Evolutionary conservation across 2,113 vertebrate species (phyloP).

Genomic region (Crypturellus undulatus): DNA sequence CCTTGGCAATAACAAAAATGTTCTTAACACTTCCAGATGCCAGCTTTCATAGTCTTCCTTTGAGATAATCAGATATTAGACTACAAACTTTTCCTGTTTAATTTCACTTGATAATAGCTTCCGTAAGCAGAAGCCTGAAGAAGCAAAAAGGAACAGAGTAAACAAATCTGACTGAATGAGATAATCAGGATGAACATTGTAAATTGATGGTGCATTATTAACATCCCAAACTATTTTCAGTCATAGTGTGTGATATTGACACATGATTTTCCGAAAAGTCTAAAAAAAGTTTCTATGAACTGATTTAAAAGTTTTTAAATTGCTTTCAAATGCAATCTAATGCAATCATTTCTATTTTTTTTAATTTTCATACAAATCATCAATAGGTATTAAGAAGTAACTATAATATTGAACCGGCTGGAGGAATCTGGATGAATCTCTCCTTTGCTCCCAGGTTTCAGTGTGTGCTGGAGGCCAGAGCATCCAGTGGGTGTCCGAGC

Average conservation of each 20-base stretch:
- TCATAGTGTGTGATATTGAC: background rate
- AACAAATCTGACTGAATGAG: background rate
- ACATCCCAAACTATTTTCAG: background rate
- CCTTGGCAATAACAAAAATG: background rate
- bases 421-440: background rate
- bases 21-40: background rate
- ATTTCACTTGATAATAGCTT: background rate
- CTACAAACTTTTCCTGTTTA: background rate
- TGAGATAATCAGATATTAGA: slow-evolving; percentile 5
- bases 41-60: background rate
- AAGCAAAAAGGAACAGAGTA: background rate
- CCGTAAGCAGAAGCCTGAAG: background rate
- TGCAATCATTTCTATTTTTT: background rate
- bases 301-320: background rate
- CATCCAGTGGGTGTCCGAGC: background rate
- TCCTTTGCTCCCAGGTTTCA: background rate
- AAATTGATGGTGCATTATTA: background rate
- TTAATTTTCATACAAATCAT: background rate
- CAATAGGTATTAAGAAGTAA: background rate
- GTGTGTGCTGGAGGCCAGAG: background rate
- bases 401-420: background rate
- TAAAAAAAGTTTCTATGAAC: background rate
- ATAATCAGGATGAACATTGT: background rate
- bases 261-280: background rate
- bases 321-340: background rate